Conservation (phyloP, 2,797 vertebrate species). For the Miichthys miiuy region DNA sequence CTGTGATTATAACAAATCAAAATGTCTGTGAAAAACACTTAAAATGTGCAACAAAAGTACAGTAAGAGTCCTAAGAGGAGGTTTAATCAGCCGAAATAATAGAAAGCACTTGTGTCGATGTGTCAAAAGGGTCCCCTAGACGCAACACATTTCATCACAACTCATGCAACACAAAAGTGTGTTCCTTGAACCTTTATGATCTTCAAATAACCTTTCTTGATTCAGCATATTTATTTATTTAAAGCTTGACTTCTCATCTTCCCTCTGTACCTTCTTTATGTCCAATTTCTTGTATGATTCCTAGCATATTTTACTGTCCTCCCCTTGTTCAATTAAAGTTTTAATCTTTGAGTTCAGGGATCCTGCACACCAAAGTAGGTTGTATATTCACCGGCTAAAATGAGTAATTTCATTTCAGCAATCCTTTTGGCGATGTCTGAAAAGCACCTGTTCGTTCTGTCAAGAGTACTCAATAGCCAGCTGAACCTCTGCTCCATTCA, state of each 20-base stretch:
- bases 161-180: not conserved
- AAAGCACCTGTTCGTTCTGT: not conserved
- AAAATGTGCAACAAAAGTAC: too few relatives aligned
- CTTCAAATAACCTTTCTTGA: not conserved
- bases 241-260: not conserved
- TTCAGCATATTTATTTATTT: too few relatives aligned
- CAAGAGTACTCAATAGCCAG: not conserved
- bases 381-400: not conserved
- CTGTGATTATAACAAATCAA: too few relatives aligned
- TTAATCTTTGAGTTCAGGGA: conserved; percentile 2
- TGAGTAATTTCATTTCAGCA: not conserved
- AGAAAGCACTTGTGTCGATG: not conserved
- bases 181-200: not conserved
- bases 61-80: not conserved
- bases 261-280: not conserved
- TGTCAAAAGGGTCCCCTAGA: not conserved
- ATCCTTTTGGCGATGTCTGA: not conserved
- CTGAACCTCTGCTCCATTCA: not conserved
- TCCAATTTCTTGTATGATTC: not conserved
- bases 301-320: not conserved
- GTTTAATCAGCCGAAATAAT: not conserved
- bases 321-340: not conserved
- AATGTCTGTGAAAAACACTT: too few relatives aligned
- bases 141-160: not conserved
- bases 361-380: not conserved